Base-by-base conservation (phyloP, 2,888 invertebrate genomes). In the Fragum whitleyi region DNA sequence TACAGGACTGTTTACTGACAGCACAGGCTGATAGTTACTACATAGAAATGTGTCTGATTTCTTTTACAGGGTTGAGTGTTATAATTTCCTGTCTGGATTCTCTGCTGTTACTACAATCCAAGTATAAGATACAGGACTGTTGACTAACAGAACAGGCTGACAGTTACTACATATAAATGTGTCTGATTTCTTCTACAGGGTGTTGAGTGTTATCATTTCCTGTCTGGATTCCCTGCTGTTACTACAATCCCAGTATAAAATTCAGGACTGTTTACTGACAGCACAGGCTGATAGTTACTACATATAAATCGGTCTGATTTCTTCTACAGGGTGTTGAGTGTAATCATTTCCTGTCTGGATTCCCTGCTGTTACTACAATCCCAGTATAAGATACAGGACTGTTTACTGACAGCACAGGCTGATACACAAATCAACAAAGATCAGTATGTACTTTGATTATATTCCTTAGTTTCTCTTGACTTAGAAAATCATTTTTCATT, bases 1-100 rank as follows among this genome's bases (percentile, higher is more conserved):
- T 93, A 76, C 90, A 90, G 74, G 91, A 92, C 51, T 77, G 88
- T 23, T 82, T 94, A 57, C 86, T 94, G 36, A 74, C 78, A 29
- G 87, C 90, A 0, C 94, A 94, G 86, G 83, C 87, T 5, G 88
- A 88, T n/a, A n/a, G n/a, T n/a, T n/a, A n/a, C n/a, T n/a, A n/a
- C n/a, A n/a, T n/a, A n/a, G n/a, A n/a, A n/a, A n/a, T n/a, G n/a
- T n/a, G n/a, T n/a, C n/a, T n/a, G n/a, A n/a, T n/a, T n/a, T n/a
- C n/a, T n/a, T n/a, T n/a, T n/a, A n/a, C n/a, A n/a, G n/a, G n/a
- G n/a, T n/a, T n/a, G n/a, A n/a, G n/a, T n/a, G n/a, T n/a, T n/a
- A n/a, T n/a, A n/a, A n/a, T n/a, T n/a, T n/a, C n/a, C n/a, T 94
- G 93, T 86, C 88, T 94, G 72, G 94, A 94, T 77, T 90, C 92